These are phyloP conservation scores for Drosophila prostipennis DNA, from an alignment of 2,888 invertebrate genomes.

Conservation along the genomic window DNA sequence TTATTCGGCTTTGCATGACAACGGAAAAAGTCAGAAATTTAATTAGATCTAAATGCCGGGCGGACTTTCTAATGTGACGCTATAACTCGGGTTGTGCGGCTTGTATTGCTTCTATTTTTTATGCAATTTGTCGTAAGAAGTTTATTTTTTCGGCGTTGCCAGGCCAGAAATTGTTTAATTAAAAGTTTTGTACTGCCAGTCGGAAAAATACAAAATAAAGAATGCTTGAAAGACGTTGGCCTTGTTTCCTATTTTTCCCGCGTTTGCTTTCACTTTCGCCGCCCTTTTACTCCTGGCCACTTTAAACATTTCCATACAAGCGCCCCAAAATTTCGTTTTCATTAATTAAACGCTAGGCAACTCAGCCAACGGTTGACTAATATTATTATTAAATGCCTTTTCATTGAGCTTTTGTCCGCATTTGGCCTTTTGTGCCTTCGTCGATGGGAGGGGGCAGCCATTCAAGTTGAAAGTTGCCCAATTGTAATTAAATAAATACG, in stretches of 20 bases:
- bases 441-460: slow-evolving; percentile 53
- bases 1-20: slow-evolving; percentile 70
- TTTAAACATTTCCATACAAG: slow-evolving; percentile 25
- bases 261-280: slow-evolving; percentile 38
- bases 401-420: slow-evolving; percentile 51
- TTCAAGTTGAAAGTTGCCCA: slow-evolving; percentile 71
- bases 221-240: slow-evolving; percentile 32
- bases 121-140: slow-evolving; percentile 75
- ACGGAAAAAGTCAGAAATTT: slow-evolving; percentile 69
- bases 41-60: slow-evolving; percentile 82
- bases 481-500: slow-evolving; percentile 66
- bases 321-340: slow-evolving; percentile 23
- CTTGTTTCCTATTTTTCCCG: slow-evolving; percentile 44
- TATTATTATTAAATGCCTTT: slow-evolving; percentile 69
- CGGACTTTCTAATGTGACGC: slow-evolving; percentile 73
- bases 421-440: slow-evolving; percentile 46
- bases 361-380: slow-evolving; percentile 43
- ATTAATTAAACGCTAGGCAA: slow-evolving; percentile 42
- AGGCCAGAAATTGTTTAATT: slow-evolving; percentile 76
- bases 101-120: slow-evolving; percentile 18
- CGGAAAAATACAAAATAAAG: slow-evolving; percentile 20
- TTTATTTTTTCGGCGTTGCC: slow-evolving; percentile 59
- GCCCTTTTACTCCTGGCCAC: not conserved
- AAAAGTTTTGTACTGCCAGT: slow-evolving; percentile 73
- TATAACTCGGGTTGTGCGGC: slow-evolving; percentile 18